Percentiles rank a stretch among this genome's conserved stretches.
phyloP scores from a whole-genome alignment of 2,113 vertebrate genomes.

The Amblyopsis rosae region DNA sequence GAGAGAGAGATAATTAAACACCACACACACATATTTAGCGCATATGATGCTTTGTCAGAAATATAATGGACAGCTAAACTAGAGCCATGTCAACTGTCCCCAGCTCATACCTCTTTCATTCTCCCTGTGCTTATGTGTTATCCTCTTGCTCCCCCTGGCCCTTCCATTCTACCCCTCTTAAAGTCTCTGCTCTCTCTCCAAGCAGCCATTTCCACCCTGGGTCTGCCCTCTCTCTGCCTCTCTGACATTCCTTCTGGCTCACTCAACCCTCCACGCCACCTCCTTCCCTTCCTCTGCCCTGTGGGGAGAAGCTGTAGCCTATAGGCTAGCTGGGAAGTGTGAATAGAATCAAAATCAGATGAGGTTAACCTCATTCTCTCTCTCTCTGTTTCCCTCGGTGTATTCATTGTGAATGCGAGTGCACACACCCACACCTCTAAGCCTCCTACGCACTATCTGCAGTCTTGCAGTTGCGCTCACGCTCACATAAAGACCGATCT shows the following conservation, averaged over 20 bases:
- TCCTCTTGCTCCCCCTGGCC: neutral
- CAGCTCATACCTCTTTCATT: neutral
- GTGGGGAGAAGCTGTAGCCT: too few species aligned
- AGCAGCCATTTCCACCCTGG: neutral
- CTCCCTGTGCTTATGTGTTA: neutral
- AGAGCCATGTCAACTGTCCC: neutral
- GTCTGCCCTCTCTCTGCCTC: neutral
- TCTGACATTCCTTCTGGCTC: too few species aligned
- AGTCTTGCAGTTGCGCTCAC: constrained; percentile 10
- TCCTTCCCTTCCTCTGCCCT: too few species aligned
- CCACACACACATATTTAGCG: neutral
- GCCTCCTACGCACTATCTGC: constrained; percentile 27
- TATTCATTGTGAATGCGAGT: constrained; percentile 29
- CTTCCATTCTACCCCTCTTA: neutral
- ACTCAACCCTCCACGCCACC: too few species aligned
- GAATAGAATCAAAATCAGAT: constrained; percentile 1
- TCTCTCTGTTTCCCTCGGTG: constrained; percentile 11
- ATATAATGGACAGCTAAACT: neutral
- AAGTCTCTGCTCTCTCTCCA: neutral
- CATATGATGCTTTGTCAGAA: neutral
- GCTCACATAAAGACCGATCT: neutral
- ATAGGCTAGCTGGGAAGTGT: neutral
- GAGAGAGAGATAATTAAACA: neutral
- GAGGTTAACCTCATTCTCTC: neutral
- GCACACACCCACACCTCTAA: constrained; percentile 24